phyloP scores from a whole-genome alignment of 2,797 vertebrate species.

The Oryzias dopingdopingensis region DNA sequence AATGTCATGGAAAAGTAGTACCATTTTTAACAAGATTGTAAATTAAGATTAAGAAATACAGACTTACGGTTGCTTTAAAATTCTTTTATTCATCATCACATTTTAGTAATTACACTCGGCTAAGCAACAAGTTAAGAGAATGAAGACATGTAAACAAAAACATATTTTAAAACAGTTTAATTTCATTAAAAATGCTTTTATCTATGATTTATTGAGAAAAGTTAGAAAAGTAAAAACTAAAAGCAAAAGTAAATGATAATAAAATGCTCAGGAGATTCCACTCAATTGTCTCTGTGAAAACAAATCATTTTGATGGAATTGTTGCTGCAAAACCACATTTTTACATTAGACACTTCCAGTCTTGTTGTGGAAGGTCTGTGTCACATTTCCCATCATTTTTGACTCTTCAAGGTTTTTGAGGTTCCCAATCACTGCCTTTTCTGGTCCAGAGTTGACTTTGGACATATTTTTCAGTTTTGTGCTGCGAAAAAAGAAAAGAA shows the following conservation, averaged over 20 bases:
- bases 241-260: too few relatives aligned
- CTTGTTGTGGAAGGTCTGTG: slow-evolving; percentile 9
- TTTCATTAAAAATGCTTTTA: background rate
- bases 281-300: background rate
- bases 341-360: slow-evolving; percentile 3
- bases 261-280: too few relatives aligned
- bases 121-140: background rate
- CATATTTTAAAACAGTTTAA: background rate
- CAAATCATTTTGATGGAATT: background rate
- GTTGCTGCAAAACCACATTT: background rate
- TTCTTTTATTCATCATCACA: slow-evolving; percentile 16
- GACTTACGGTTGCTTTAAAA: background rate
- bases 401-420: background rate
- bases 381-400: background rate
- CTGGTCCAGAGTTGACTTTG: background rate
- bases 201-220: background rate
- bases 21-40: too few relatives aligned
- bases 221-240: too few relatives aligned
- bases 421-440: background rate
- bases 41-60: slow-evolving; percentile 2
- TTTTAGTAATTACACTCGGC: slow-evolving; percentile 4
- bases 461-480: slow-evolving; percentile 59
- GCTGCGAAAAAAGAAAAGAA: slow-evolving; percentile 29
- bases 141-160: background rate
- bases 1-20: too few relatives aligned